Evolutionary conservation across 2,113 vertebrate species (phyloP).

Genomic region (Junco hyemalis): DNA sequence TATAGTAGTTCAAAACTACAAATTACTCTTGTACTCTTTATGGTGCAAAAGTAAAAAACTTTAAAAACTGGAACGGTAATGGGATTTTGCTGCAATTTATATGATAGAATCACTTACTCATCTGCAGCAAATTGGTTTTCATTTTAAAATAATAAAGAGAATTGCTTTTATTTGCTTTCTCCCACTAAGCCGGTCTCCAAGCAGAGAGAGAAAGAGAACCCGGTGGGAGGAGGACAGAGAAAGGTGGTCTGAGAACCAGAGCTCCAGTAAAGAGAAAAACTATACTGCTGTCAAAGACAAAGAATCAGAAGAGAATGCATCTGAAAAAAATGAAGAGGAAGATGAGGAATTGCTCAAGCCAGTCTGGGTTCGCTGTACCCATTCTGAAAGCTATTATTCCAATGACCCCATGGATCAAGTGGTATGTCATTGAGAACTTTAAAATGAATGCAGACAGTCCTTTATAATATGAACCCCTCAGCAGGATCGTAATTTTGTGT

Average conservation of each 20-base stretch:
- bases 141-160: background rate
- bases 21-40: background rate
- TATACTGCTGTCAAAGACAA: conserved; percentile 75
- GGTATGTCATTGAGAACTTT: conserved; percentile 73
- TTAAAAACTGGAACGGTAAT: background rate
- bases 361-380: conserved; percentile 96
- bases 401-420: conserved; percentile 99
- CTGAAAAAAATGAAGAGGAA: conserved; percentile 83
- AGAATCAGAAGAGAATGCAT: conserved; percentile 73
- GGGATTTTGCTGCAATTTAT: background rate
- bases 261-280: conserved; percentile 72
- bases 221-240: conserved; percentile 90
- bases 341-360: conserved; percentile 92
- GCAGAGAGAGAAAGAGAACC: conserved; percentile 87
- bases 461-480: background rate
- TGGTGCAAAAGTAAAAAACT: background rate
- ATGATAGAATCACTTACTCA: background rate
- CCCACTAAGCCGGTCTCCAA: conserved; percentile 79
- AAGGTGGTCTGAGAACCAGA: conserved; percentile 74
- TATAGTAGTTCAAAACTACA: background rate
- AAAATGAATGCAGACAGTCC: background rate
- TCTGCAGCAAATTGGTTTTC: background rate
- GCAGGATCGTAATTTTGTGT: background rate
- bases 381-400: conserved; percentile 95
- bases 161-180: background rate